Conservation (phyloP, 1,140 invertebrate genomes). For the fruit fly (Drosophila melanogaster) region Release_6_plus_ISO1_MT NT_033779.5:7862001-7862500, state of each 20-base stretch:
- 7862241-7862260: constrained; percentile 79
- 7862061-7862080: constrained; percentile 75
- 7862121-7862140: constrained; percentile 22
- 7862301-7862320: constrained; percentile 25
- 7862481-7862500: constrained; percentile 44
- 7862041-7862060: constrained; percentile 65
- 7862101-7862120: constrained; percentile 10
- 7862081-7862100: constrained; percentile 62
- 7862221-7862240: constrained; percentile 50
- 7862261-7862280: constrained; percentile 70
- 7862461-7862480: constrained; percentile 50
- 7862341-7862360: constrained; percentile 61
- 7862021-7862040: constrained; percentile 39
- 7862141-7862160: constrained; percentile 27
- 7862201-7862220: constrained; percentile 52
- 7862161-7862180: constrained; percentile 46
- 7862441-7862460: constrained; percentile 7
- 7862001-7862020: constrained; percentile 39
- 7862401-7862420: constrained; percentile 67
- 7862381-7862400: constrained; percentile 35
- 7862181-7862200: constrained; percentile 12
- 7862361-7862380: constrained; percentile 23
- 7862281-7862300: constrained; percentile 69
- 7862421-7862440: constrained; percentile 36
- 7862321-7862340: constrained; percentile 73